These are phyloP conservation scores for Anabas testudineus DNA, from an alignment of 2,797 vertebrate genomes.

Conservation along the genomic window DNA sequence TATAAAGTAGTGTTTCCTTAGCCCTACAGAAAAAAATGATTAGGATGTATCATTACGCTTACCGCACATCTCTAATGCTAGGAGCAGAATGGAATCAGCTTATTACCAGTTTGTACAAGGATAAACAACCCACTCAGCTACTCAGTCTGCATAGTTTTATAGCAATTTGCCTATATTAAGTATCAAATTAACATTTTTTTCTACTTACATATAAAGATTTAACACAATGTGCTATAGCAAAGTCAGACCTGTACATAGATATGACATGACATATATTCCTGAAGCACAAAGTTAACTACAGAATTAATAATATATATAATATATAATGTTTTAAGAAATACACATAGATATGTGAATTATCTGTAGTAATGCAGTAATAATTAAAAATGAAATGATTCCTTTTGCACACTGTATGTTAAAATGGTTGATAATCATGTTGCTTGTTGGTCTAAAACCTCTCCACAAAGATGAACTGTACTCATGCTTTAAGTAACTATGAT, in stretches of 20 bases:
- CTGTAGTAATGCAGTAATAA: too few relatives aligned
- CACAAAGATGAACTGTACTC: background rate
- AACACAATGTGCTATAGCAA: slow-evolving; percentile 46
- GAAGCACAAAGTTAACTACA: background rate
- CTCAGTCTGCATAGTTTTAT: slow-evolving; percentile 77
- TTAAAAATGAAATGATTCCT: too few relatives aligned
- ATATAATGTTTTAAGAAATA: too few relatives aligned
- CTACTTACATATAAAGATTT: slow-evolving; percentile 56
- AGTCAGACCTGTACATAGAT: slow-evolving; percentile 28
- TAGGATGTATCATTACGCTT: slow-evolving; percentile 78
- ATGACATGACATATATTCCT: background rate
- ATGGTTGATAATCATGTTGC: background rate
- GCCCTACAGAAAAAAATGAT: slow-evolving; percentile 71
- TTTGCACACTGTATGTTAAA: background rate
- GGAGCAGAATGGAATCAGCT: slow-evolving; percentile 81
- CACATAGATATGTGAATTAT: too few relatives aligned
- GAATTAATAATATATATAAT: too few relatives aligned
- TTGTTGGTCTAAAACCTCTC: background rate
- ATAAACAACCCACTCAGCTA: slow-evolving; percentile 81
- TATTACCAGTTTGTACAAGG: slow-evolving; percentile 83
- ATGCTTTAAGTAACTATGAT: background rate
- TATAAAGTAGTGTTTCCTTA: slow-evolving; percentile 74
- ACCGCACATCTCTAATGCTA: slow-evolving; percentile 78
- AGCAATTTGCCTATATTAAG: slow-evolving; percentile 79
- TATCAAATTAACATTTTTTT: slow-evolving; percentile 72